A percentile compares a stretch with the other conserved stretches of the same genome.
These are phyloP conservation scores for Serrognathus titanus DNA, from an alignment of 2,888 invertebrate species.

Conservation along the genomic window DNA sequence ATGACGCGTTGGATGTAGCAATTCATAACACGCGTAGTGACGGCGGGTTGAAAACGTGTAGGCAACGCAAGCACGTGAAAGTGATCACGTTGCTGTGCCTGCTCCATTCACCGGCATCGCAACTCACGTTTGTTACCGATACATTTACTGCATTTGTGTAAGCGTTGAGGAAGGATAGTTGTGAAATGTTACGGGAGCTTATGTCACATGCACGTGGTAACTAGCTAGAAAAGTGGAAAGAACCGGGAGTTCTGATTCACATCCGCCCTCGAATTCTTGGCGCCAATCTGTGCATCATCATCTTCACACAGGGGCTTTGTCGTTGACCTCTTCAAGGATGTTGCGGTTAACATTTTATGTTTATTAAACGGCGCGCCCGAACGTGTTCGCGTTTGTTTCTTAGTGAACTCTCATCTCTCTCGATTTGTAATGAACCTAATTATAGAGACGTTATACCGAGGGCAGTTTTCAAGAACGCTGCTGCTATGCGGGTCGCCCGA, in stretches of 20 bases:
- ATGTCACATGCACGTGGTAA: constrained; percentile 7
- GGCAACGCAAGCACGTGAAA: constrained; percentile 23
- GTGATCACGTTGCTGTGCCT: constrained; percentile 26
- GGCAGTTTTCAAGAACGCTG: constrained; percentile 3
- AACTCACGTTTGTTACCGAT: constrained; percentile 17
- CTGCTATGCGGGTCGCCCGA: constrained; percentile 1
- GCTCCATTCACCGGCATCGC: constrained; percentile 19
- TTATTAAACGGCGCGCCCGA: neutral
- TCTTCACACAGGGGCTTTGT: constrained; percentile 17
- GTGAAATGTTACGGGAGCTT: constrained; percentile 14
- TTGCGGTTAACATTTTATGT: constrained; percentile 25
- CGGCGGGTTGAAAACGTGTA: constrained; percentile 9
- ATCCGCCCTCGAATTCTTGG: constrained; percentile 28
- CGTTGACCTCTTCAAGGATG: constrained; percentile 35
- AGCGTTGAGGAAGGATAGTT: constrained; percentile 14
- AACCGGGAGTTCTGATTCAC: constrained; percentile 27
- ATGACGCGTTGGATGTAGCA: too few relatives aligned
- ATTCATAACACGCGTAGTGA: neutral
- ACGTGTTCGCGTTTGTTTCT: neutral
- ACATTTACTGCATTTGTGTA: constrained; percentile 4
- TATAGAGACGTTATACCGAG: neutral
- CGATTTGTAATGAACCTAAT: neutral
- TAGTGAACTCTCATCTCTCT: neutral
- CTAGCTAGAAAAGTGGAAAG: neutral
- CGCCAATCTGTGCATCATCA: constrained; percentile 24